Conservation (phyloP, 23 tunicate genomes). For the Ascidia mentula region DNA sequence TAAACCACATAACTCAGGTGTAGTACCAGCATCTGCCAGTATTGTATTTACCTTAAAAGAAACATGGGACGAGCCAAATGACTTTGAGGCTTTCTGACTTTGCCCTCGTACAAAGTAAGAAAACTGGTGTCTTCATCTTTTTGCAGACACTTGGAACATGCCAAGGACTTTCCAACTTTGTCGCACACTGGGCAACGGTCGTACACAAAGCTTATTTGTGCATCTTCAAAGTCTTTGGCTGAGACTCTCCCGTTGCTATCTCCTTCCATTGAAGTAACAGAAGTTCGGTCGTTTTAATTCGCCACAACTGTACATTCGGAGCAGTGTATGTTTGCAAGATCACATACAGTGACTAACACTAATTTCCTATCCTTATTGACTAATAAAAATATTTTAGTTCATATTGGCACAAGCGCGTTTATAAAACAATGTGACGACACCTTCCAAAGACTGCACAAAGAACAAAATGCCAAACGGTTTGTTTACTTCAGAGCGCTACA, state of each 20-base stretch:
- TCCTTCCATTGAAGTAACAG: neutral
- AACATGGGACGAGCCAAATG: neutral
- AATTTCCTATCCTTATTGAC: too few relatives aligned
- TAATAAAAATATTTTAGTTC: too few relatives aligned
- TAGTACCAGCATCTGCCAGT: neutral
- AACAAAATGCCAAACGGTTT: too few relatives aligned
- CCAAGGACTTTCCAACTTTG: constrained; percentile 47
- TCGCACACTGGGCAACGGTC: constrained; percentile 49
- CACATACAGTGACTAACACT: too few relatives aligned
- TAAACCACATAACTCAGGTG: neutral
- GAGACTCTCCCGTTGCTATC: neutral
- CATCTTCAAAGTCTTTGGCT: constrained; percentile 4
- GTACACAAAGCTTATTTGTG: constrained; percentile 23
- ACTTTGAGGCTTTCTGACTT: neutral
- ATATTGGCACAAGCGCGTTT: too few relatives aligned
- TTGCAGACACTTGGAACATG: constrained; percentile 31
- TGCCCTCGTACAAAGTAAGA: neutral
- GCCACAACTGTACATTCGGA: neutral
- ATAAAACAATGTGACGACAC: too few relatives aligned
- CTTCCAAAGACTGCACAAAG: too few relatives aligned
- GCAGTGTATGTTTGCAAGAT: neutral
- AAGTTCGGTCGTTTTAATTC: neutral
- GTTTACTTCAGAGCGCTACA: too few relatives aligned
- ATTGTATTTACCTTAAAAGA: neutral
- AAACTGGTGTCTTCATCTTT: neutral